phyloP scores from a whole-genome alignment of 1,140 invertebrate species.

The Leptopilina clavipes region DNA sequence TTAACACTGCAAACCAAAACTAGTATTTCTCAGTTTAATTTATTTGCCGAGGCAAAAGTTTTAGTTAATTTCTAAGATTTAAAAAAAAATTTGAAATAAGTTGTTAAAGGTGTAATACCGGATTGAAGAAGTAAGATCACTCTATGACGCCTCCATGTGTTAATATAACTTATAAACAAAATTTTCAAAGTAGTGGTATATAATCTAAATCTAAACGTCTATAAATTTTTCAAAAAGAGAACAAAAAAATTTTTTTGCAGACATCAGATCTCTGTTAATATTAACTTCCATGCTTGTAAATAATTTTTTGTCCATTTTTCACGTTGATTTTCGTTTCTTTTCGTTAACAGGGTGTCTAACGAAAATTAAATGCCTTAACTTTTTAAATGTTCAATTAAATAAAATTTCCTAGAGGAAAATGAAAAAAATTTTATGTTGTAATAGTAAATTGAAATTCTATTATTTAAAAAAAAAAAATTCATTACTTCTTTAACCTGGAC shows the following conservation, averaged over 20 bases:
- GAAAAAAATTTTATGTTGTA: too few relatives aligned
- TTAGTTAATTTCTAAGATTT: too few relatives aligned
- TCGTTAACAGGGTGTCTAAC: not conserved
- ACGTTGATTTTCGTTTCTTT: not conserved
- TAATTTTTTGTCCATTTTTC: not conserved
- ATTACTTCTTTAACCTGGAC: too few relatives aligned
- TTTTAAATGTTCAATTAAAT: not conserved
- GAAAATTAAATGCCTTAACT: constrained; percentile 6
- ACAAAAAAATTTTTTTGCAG: constrained; percentile 62
- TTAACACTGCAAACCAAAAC: too few relatives aligned
- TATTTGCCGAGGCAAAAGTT: too few relatives aligned
- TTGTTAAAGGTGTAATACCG: not conserved
- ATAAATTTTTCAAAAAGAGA: constrained; percentile 10
- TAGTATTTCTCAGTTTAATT: too few relatives aligned
- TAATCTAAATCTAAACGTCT: too few relatives aligned
- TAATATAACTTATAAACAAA: constrained; percentile 39
- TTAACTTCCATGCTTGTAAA: constrained; percentile 40
- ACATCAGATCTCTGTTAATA: constrained; percentile 67
- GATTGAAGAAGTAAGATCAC: constrained; percentile 49
- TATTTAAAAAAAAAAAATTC: too few relatives aligned
- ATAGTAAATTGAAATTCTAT: too few relatives aligned
- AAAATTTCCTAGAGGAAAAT: too few relatives aligned
- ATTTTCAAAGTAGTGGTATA: not conserved
- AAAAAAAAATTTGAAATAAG: too few relatives aligned
- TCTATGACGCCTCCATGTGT: constrained; percentile 67